phyloP scores from a whole-genome alignment of 2,888 invertebrate genomes.

The Apamea crenata region DNA sequence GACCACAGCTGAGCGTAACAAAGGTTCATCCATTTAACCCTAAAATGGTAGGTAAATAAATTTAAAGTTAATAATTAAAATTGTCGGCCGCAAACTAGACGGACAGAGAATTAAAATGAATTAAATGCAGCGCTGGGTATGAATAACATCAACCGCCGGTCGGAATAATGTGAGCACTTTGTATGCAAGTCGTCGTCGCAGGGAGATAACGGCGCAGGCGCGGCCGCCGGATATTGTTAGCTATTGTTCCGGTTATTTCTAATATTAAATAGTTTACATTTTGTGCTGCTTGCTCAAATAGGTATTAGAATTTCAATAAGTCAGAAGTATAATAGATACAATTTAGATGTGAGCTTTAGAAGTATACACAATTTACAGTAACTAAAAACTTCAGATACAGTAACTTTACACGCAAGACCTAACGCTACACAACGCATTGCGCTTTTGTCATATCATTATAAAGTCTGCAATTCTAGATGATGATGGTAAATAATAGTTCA shows the following conservation, averaged over 20 bases:
- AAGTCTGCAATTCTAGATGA: background rate
- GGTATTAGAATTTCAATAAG: slow-evolving; percentile 9
- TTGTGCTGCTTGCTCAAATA: background rate
- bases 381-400: background rate
- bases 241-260: slow-evolving; percentile 56
- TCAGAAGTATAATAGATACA: background rate
- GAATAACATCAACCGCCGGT: slow-evolving; percentile 63
- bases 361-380: background rate
- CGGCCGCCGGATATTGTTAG: slow-evolving; percentile 52
- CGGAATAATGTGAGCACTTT: slow-evolving; percentile 67
- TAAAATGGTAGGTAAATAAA: slow-evolving; percentile 57
- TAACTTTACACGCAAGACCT: background rate
- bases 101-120: slow-evolving; percentile 69
- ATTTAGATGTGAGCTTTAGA: background rate
- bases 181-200: slow-evolving; percentile 66
- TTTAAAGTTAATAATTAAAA: slow-evolving; percentile 72
- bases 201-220: slow-evolving; percentile 46
- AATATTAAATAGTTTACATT: slow-evolving; percentile 42
- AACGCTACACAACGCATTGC: background rate
- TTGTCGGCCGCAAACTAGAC: slow-evolving; percentile 62
- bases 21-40: slow-evolving; percentile 51
- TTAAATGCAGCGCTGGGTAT: slow-evolving; percentile 68
- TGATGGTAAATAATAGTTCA: background rate
- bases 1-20: slow-evolving; percentile 28
- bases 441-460: background rate